phyloP scores from a whole-genome alignment of 2,797 vertebrate genomes.

The Channa striata region DNA sequence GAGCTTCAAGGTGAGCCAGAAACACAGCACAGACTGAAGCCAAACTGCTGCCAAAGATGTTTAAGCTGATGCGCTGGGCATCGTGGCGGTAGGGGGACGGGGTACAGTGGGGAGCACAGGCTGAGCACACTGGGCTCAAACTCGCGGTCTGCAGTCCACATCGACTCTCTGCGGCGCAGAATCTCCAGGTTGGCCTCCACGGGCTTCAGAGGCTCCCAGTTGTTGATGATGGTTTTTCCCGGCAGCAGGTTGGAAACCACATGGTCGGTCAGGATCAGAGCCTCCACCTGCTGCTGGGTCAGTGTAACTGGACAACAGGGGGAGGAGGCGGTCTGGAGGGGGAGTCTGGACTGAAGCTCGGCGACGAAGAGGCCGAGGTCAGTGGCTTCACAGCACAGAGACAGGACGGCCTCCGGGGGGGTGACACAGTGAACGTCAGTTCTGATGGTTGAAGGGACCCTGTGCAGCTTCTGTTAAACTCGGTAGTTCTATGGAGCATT shows the following conservation, averaged over 20 bases:
- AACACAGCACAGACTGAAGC: slow-evolving; percentile 9
- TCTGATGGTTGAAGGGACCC: no score
- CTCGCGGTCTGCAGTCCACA: neutral
- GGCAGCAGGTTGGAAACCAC: slow-evolving; percentile 38
- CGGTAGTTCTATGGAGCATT: no score
- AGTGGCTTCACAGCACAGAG: slow-evolving; percentile 10
- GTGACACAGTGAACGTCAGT: neutral
- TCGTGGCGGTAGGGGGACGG: slow-evolving; percentile 18
- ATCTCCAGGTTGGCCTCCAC: slow-evolving; percentile 31
- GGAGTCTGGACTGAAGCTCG: slow-evolving; percentile 1
- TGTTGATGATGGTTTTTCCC: slow-evolving; percentile 16
- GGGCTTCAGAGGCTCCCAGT: slow-evolving; percentile 54
- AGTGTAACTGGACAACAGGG: neutral
- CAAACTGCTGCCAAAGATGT: slow-evolving; percentile 25
- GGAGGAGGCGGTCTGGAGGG: neutral
- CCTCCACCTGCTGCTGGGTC: slow-evolving; percentile 21
- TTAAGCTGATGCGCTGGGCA: slow-evolving; percentile 1
- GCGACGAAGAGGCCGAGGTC: slow-evolving; percentile 2
- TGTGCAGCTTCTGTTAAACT: no score
- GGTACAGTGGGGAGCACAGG: neutral
- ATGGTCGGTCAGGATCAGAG: slow-evolving; percentile 21
- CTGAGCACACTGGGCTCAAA: neutral
- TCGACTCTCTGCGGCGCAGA: slow-evolving; percentile 18
- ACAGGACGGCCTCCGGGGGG: slow-evolving; percentile 33
- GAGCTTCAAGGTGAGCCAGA: slow-evolving; percentile 16